These are phyloP conservation scores for Dendrocincla tyrannina DNA, from an alignment of 2,797 vertebrate species.

Conservation along the genomic window DNA sequence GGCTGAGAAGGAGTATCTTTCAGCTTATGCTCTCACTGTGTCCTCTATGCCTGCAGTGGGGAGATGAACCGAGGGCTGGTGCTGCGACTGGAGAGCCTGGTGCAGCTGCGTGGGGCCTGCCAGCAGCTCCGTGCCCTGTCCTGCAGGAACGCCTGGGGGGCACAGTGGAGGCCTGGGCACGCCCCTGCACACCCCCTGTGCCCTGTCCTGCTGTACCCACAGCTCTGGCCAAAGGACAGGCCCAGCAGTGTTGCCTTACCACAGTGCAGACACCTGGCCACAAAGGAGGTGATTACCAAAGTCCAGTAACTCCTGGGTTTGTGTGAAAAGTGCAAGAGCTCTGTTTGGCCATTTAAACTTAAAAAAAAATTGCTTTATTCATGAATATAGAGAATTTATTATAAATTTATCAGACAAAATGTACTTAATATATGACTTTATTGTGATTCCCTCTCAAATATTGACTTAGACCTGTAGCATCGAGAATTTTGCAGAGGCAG, in stretches of 20 bases:
- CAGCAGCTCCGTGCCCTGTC: constrained; percentile 42
- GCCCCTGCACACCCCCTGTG: background rate
- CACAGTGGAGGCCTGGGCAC: constrained; percentile 53
- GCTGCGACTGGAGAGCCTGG: constrained; percentile 67
- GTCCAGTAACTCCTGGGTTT: background rate
- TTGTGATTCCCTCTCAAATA: background rate
- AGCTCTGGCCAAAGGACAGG: constrained; percentile 20
- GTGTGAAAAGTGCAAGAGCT: background rate
- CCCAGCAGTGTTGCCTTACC: background rate
- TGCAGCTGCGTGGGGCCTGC: constrained; percentile 42
- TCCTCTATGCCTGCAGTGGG: constrained; percentile 33
- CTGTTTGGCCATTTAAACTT: background rate
- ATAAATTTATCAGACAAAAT: background rate
- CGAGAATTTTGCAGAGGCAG: background rate
- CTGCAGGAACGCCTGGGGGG: constrained; percentile 7
- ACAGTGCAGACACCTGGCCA: constrained; percentile 68
- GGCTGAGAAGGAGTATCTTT: background rate
- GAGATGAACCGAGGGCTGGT: constrained; percentile 72
- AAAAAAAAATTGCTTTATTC: background rate
- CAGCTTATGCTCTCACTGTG: background rate
- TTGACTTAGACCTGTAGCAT: background rate
- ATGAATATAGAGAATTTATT: background rate
- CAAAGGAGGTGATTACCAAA: constrained; percentile 73
- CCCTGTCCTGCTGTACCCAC: background rate
- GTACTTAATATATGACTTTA: background rate